Base-by-base conservation (phyloP, 2,888 invertebrate genomes). In the Uloborus plumipes region DNA sequence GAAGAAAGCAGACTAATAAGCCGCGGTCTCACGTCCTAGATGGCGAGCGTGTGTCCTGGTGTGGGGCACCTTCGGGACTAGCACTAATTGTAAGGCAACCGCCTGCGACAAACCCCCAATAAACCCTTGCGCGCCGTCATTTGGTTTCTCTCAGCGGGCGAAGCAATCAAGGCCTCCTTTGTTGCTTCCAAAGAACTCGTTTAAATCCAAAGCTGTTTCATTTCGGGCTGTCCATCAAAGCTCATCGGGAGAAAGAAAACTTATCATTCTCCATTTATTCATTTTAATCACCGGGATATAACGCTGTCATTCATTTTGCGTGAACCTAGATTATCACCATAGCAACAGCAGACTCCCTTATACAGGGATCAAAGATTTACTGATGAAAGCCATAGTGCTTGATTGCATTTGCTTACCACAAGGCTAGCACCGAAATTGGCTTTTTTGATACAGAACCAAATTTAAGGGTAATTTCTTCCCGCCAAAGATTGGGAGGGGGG, bases 241-340 rank as follows among this genome's bases (percentile, higher is more conserved):
- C 51, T 20, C 51, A 53, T 61, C 50, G 49, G 75, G 71, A 76
- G 65, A 69, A 58, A 74, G 69, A 64, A 47, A 71, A 82, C 71
- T 82, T 82, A 82, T 72, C 80, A 69, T 76, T 70, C 69, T 74
- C 80, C 67, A 80, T 80, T 80, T 80, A 82, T 82, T 82, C 81
- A 82, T 82, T 82, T 82, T 82, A 82, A 82, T 82, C 81, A 82
- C 76, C 22, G 71, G 81, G 81, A 82, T 82, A 82, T 75, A 76
- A 66, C 65, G 76, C 81, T 82, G 81, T 82, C 81, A 82, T 82
- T 82, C 81, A 82, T 82, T 82, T 82, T 66, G 65, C 11, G 69
- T 50, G 70, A 65, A 59, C 49, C 31, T 51, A 81, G 81, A 82
- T 82, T 82, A 82, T 82, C 75, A 71, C 81, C 81, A 82, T 82